Conservation (phyloP, 2,797 vertebrate species). For the Intellagama lesueurii region DNA sequence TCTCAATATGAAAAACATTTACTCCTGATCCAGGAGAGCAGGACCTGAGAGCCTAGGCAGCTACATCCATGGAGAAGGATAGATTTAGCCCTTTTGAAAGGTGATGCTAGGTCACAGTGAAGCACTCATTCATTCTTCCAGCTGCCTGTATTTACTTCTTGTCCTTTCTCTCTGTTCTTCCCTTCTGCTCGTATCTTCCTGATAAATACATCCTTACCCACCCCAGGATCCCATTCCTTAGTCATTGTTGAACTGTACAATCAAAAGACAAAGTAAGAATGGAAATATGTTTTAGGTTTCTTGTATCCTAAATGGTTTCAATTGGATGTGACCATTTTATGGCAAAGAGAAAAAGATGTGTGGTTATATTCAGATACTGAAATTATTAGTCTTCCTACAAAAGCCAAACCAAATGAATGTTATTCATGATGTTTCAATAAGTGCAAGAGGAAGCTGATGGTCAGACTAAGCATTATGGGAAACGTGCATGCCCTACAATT, state of each 20-base stretch:
- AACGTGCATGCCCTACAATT: too few species aligned
- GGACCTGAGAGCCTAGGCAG: neutral
- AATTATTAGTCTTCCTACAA: too few species aligned
- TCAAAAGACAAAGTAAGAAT: neutral
- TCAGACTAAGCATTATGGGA: too few species aligned
- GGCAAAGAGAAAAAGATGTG: too few species aligned
- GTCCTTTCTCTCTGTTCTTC: neutral
- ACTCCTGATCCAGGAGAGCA: neutral
- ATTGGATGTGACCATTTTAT: too few species aligned
- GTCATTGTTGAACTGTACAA: neutral
- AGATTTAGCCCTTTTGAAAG: neutral
- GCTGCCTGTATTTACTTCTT: neutral
- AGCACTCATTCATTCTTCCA: neutral
- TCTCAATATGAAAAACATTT: too few species aligned
- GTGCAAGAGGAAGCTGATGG: too few species aligned
- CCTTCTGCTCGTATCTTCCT: neutral
- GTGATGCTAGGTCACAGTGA: neutral
- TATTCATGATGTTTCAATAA: too few species aligned
- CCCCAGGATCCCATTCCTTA: neutral
- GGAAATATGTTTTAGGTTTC: too few species aligned
- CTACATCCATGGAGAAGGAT: neutral
- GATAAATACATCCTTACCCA: neutral
- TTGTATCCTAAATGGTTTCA: too few species aligned
- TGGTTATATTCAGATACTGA: too few species aligned
- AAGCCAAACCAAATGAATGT: too few species aligned